Base-by-base conservation (phyloP, 2,797 vertebrate species). In the Typhlichthys eigenmanni region DNA sequence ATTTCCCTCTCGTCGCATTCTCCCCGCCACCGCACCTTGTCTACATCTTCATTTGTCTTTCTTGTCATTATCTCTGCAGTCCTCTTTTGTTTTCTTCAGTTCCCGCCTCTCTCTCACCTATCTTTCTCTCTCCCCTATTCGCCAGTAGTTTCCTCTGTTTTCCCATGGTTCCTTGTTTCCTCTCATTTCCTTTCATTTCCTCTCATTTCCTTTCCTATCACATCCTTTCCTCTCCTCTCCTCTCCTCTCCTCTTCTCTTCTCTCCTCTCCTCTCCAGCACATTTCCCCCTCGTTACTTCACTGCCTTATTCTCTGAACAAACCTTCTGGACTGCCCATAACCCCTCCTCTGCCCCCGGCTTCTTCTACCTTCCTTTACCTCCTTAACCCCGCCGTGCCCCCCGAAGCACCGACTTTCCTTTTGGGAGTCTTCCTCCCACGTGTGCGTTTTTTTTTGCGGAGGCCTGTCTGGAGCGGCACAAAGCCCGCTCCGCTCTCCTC, bases 401-500 rank as follows among this genome's bases (percentile, higher is more conserved):
- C 8, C 34, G 7, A 8, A 51, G 29, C 38, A 24, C 24, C 24
- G 3, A 24, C 24, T 24, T 24, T 24, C 24, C 59, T 16, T 13
- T 51, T 56, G 61, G 47, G 62, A 55, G 70, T 74, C 68, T 64
- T 64, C 78, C 71, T 60, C 53, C 66, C 53, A 65, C 50, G 65
- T 66, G 72, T 66, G 74, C 24, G 60, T 11, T 6, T 45, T 38
- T 34, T 49, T 75, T 78, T 79, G 69, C 70, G 67, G 38, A 34
- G 66, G 45, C 56, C 62, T 74, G 71, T 83, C 81, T 80, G 24
- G 78, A 82, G 72, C 67, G 61, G 72, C 84, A 68, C 74, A 70
- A 83, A 76, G 80, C 78, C 76, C 78, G 78, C 86, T 85, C 77
- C 78, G 78, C 86, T 85, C 81, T 87, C 72, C 77, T 86, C 81